These are phyloP conservation scores for Eonycteris spelaea DNA, from an alignment of 2,113 vertebrate species.

Conservation along the genomic window DNA sequence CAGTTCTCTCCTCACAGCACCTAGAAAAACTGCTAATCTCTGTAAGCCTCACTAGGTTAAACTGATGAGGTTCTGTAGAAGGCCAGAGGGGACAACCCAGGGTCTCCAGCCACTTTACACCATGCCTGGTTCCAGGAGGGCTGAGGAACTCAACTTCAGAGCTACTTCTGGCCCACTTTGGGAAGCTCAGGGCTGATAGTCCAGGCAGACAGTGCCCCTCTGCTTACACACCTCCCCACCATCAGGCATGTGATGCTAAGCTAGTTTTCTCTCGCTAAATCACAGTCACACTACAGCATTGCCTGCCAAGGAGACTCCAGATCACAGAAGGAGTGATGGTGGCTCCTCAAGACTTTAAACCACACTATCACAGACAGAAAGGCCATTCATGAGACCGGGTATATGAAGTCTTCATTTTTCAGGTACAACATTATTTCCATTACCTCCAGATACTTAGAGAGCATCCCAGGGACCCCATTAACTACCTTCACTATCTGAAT, in stretches of 20 bases:
- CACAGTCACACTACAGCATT: background rate
- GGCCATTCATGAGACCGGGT: background rate
- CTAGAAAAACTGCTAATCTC: background rate
- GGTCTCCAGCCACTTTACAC: background rate
- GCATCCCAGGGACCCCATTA: background rate
- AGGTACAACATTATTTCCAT: background rate
- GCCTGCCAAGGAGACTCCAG: background rate
- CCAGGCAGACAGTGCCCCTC: background rate
- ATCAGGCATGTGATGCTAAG: background rate
- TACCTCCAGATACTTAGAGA: background rate
- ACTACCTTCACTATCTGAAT: background rate
- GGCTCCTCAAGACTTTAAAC: background rate
- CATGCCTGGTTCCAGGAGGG: background rate
- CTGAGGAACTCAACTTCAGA: background rate
- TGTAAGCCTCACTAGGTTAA: background rate
- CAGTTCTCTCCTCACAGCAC: background rate
- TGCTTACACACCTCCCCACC: background rate
- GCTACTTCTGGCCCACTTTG: background rate
- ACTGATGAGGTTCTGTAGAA: background rate
- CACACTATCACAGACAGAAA: background rate
- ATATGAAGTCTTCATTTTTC: background rate
- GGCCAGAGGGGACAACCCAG: background rate
- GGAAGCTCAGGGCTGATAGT: background rate
- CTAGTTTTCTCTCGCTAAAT: background rate
- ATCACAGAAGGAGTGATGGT: background rate